phyloP scores from a whole-genome alignment of 2,888 invertebrate genomes.

The Amphipyra berbera region DNA sequence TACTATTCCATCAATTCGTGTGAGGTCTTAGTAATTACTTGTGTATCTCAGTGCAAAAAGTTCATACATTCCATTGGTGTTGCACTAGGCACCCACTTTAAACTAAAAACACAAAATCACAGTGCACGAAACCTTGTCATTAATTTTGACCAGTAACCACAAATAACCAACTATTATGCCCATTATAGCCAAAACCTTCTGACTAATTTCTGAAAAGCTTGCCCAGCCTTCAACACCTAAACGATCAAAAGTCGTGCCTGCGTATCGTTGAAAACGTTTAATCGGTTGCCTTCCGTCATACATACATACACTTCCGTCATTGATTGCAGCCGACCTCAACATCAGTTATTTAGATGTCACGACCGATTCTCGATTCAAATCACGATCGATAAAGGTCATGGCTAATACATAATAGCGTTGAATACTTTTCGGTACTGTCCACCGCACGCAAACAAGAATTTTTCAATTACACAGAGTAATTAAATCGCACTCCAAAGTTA shows the following conservation, averaged over 20 bases:
- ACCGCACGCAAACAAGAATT: conserved; percentile 51
- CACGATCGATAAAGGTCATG: conserved; percentile 86
- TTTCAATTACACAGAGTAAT: conserved; percentile 48
- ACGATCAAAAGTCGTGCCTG: conserved; percentile 62
- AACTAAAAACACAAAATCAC: conserved; percentile 43
- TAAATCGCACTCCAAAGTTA: conserved; percentile 18
- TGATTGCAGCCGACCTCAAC: conserved; percentile 82
- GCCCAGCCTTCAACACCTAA: conserved; percentile 65
- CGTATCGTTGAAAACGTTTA: conserved; percentile 70
- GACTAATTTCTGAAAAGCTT: conserved; percentile 54
- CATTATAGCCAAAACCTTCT: conserved; percentile 55
- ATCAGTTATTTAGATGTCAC: conserved; percentile 86
- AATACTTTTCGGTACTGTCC: conserved; percentile 68
- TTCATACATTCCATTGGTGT: conserved; percentile 7
- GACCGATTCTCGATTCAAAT: conserved; percentile 76
- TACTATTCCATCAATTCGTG: not conserved
- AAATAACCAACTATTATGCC: conserved; percentile 50
- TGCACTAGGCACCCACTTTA: conserved; percentile 31
- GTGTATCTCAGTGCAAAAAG: not conserved
- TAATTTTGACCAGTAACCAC: conserved; percentile 40
- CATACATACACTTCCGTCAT: conserved; percentile 83
- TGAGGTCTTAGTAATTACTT: not conserved
- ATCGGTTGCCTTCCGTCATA: conserved; percentile 79
- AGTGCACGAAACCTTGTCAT: conserved; percentile 41
- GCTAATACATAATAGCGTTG: conserved; percentile 72